Base-by-base conservation (phyloP, 2,797 vertebrate species). In the Acrossocheilus wenchowensis region DNA sequence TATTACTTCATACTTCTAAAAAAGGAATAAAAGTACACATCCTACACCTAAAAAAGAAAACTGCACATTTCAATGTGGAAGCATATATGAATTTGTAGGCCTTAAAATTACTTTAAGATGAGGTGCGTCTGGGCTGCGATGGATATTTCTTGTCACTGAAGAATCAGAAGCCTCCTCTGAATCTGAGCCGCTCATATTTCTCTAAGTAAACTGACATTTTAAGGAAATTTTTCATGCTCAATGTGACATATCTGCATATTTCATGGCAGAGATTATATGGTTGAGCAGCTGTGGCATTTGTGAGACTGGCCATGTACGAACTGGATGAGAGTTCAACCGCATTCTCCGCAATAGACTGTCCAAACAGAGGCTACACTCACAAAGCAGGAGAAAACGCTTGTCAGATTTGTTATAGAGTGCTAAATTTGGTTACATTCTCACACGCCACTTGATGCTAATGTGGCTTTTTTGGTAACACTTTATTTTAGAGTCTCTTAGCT, bases 161-260 rank as follows among this genome's bases (percentile, higher is more conserved):
- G 36, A 82, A 69, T 69, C 74, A 68, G 66, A 79, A 71, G n/a
- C 83, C 23, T 36, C 21, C 54, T 84, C 34, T 36, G 41, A 39
- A 17, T 86, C 57, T 73, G 64, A 69, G 60, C 14, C 52, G 52
- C 43, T 43, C 84, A 71, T 83, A 87, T 83, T 87, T 87, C 52
- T 57, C 23, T 19, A 52, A 68, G 45, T 30, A 36, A 82, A 50
- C 72, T 86, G 81, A 83, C 34, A 54, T 85, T 87, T 87, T 82
- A 5, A 60, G 50, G 60, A 71, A 41, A 14, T 87, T 75, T 84
- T 84, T 79, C 68, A 45, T 45, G 66, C 75, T 71, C 50, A 72
- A 50, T 79, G 89, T 90, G 80, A 71, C 69, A 78, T 64, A 84
- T 85, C 54, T 81, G 77, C 86, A 48, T 85, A 45, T 26, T 69